phyloP scores from a whole-genome alignment of 2,113 vertebrate species.

The Anseranas semipalmata region DNA sequence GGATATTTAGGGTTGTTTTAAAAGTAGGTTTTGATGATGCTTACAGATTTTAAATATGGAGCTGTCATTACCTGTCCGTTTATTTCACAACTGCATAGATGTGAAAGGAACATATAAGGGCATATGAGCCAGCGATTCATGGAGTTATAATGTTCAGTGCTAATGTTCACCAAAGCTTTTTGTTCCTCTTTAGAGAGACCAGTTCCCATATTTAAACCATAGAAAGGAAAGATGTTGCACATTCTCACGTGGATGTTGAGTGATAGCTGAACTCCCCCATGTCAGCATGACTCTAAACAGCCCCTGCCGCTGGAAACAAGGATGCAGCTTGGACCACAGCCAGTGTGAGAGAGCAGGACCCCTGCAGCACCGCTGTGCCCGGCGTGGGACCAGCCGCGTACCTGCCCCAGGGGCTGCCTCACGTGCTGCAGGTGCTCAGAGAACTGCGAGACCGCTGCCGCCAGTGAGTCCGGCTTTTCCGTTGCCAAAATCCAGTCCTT shows the following conservation, averaged over 20 bases:
- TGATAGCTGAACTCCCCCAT: neutral
- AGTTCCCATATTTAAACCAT: neutral
- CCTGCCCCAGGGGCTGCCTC: slow-evolving; percentile 54
- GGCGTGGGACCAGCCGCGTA: neutral
- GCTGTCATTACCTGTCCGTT: neutral
- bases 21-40: neutral
- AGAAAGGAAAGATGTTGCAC: neutral
- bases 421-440: slow-evolving; percentile 48
- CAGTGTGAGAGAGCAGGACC: neutral
- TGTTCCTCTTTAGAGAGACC: neutral
- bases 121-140: neutral
- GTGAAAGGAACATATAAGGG: neutral
- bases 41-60: neutral
- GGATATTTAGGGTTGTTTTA: neutral
- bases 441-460: neutral
- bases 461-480: neutral
- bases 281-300: neutral
- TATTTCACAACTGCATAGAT: neutral
- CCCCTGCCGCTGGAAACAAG: rapidly evolving
- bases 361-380: neutral
- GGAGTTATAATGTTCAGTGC: neutral
- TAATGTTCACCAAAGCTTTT: neutral
- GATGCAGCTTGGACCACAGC: neutral
- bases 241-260: neutral
- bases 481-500: slow-evolving; percentile 63